A percentile compares a stretch with the other conserved stretches of the same genome.
Evolutionary conservation across 2,797 vertebrate genomes (phyloP).

Genomic region (Mareca strepera): DNA sequence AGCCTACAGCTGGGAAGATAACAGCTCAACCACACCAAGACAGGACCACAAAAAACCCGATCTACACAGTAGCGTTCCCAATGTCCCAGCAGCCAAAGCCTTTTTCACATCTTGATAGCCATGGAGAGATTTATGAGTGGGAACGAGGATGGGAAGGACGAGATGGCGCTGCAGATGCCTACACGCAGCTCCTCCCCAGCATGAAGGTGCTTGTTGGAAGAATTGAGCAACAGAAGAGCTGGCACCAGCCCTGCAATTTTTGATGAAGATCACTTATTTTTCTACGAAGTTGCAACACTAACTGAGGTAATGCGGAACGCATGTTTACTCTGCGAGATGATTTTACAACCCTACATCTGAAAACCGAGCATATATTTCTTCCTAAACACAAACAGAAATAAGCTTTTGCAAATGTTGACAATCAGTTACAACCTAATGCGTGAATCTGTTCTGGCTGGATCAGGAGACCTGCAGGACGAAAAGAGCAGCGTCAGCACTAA

Average conservation of each 20-base stretch:
- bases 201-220: constrained; percentile 42
- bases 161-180: background rate
- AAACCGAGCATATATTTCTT: background rate
- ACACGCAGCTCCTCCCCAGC: background rate
- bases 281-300: background rate
- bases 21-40: background rate
- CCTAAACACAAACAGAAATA: background rate
- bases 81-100: background rate
- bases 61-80: background rate
- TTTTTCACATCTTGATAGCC: background rate
- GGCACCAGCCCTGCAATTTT: constrained; percentile 1
- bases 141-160: background rate
- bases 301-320: constrained; percentile 13
- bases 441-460: background rate
- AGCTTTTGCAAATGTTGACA: background rate
- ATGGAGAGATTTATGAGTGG: background rate
- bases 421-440: background rate
- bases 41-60: background rate
- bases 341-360: background rate
- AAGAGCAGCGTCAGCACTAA: background rate
- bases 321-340: background rate
- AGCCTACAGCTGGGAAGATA: background rate
- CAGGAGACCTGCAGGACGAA: background rate
- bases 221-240: constrained; percentile 3
- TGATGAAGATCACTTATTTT: constrained; percentile 41